Percentiles rank a stretch among this genome's conserved stretches.
Conservation (phyloP, 2,113 vertebrate genomes). For the Onychostoma macrolepis region DNA sequence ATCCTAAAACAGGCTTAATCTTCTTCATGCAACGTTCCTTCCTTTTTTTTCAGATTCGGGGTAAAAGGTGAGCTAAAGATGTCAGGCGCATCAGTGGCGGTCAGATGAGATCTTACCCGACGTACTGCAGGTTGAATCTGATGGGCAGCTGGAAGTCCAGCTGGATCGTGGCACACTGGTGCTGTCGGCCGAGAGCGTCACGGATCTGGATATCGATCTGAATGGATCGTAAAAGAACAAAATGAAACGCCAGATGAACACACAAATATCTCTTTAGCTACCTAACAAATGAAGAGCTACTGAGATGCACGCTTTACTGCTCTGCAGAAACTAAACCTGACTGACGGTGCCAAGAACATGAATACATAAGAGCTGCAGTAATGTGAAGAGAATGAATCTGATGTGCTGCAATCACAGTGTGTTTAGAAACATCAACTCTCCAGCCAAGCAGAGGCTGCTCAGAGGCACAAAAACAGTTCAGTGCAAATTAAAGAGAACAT, state of each 20-base stretch:
- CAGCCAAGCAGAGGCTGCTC: neutral
- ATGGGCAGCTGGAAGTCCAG: conserved; percentile 92
- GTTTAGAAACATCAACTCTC: neutral
- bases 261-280: neutral
- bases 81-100: too few species aligned
- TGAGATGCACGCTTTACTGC: too few species aligned
- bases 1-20: too few species aligned
- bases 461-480: too few species aligned
- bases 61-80: too few species aligned
- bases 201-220: conserved; percentile 88
- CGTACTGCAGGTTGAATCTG: conserved; percentile 84
- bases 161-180: conserved; percentile 93
- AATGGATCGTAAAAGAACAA: neutral
- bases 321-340: neutral
- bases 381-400: neutral
- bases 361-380: neutral
- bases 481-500: neutral
- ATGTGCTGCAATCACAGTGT: too few species aligned
- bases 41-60: neutral
- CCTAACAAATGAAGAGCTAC: neutral
- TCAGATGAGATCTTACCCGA: conserved; percentile 72
- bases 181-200: conserved; percentile 85
- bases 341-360: neutral
- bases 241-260: neutral
- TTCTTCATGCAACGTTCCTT: neutral